A percentile compares a stretch with the other conserved stretches of the same genome.
Conservation (phyloP, 2,797 vertebrate species). For the Paguma larvata region DNA sequence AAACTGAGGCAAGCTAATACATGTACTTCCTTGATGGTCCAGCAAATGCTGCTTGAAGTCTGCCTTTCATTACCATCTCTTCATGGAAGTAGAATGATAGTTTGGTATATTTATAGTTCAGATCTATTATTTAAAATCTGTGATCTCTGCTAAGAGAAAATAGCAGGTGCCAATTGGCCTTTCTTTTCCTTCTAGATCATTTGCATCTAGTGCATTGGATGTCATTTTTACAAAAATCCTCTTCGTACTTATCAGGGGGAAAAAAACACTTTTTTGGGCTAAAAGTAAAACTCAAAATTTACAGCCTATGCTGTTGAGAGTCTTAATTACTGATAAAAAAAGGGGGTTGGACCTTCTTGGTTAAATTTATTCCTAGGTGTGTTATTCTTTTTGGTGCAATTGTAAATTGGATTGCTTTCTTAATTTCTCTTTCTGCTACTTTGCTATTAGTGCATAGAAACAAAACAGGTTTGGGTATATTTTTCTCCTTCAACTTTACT, state of each 20-base stretch:
- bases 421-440: not conserved
- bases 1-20: not conserved
- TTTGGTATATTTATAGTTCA: not conserved
- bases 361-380: not conserved
- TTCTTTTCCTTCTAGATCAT: conserved; percentile 27
- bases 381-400: not conserved
- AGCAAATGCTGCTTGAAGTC: not conserved
- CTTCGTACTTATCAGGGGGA: not conserved
- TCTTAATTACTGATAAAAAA: not conserved
- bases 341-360: not conserved
- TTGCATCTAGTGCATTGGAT: not conserved
- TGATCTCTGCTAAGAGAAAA: not conserved
- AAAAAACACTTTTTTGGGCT: not conserved
- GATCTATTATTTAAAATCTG: not conserved
- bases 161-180: not conserved
- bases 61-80: not conserved
- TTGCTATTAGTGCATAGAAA: not conserved
- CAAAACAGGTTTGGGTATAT: not conserved
- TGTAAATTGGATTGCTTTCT: not conserved
- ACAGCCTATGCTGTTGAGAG: not conserved
- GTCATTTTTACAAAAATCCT: not conserved
- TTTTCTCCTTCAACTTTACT: not conserved
- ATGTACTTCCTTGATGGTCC: not conserved
- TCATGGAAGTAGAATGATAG: not conserved
- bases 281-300: not conserved